Percentiles rank a stretch among this genome's conserved stretches.
Evolutionary conservation across 2,888 invertebrate genomes (phyloP).

Genomic region (Nomada goodeniana): DNA sequence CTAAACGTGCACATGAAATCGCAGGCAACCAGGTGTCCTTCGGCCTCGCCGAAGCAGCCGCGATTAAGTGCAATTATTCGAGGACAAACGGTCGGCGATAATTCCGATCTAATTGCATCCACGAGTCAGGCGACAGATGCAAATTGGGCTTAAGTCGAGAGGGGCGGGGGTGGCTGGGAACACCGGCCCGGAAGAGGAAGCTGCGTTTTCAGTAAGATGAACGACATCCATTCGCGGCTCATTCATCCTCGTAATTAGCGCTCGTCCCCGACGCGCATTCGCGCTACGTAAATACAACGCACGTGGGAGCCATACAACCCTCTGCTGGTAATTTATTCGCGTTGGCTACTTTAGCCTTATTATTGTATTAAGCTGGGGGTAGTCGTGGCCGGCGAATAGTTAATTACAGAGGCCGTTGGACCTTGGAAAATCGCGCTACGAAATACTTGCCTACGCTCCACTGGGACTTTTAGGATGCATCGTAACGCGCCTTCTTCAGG

Average conservation of each 20-base stretch:
- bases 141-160: constrained; percentile 66
- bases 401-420: constrained; percentile 65
- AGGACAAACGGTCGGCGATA: constrained; percentile 59
- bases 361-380: constrained; percentile 75
- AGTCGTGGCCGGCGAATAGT: constrained; percentile 64
- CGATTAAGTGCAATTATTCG: constrained; percentile 62
- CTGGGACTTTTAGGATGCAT: too few species aligned
- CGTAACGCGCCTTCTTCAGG: too few species aligned
- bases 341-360: constrained; percentile 75
- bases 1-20: not conserved
- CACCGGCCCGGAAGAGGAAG: constrained; percentile 63
- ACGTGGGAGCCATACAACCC: constrained; percentile 74
- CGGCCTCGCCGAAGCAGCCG: constrained; percentile 27
- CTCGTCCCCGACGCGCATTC: constrained; percentile 68
- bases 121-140: constrained; percentile 63
- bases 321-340: constrained; percentile 75
- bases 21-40: not conserved
- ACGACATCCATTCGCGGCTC: constrained; percentile 75
- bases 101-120: constrained; percentile 63
- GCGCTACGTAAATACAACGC: constrained; percentile 76
- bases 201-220: constrained; percentile 72
- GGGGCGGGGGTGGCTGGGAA: not conserved
- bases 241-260: constrained; percentile 78
- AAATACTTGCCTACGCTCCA: not conserved
- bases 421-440: constrained; percentile 32